Evolutionary conservation across 2,888 invertebrate species (phyloP).

Genomic region (Tineola bisselliella): DNA sequence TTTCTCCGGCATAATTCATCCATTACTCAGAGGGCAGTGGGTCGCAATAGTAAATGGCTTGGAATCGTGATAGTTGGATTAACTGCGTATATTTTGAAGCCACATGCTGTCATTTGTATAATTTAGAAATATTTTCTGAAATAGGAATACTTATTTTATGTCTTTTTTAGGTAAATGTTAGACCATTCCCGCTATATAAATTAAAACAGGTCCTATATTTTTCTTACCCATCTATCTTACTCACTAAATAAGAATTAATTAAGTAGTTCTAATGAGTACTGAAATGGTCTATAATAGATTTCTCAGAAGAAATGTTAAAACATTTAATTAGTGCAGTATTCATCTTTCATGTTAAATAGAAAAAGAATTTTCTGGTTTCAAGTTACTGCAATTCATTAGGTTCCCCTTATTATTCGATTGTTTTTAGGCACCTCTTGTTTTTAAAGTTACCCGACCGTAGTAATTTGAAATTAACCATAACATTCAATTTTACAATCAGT

Average conservation of each 20-base stretch:
- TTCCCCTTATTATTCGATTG: neutral
- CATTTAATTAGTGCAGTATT: neutral
- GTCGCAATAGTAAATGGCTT: slow-evolving; percentile 37
- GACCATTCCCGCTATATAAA: too few species aligned
- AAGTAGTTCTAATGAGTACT: neutral
- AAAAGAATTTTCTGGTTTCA: neutral
- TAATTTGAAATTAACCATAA: too few species aligned
- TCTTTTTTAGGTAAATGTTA: too few species aligned
- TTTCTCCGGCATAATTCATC: slow-evolving; percentile 1
- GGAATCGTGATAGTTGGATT: slow-evolving; percentile 45
- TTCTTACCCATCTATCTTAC: too few species aligned
- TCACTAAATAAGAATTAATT: too few species aligned
- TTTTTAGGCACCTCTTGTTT: neutral
- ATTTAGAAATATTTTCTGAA: neutral
- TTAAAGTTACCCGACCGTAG: neutral
- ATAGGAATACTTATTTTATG: too few species aligned
- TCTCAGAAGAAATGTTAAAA: too few species aligned
- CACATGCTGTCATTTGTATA: slow-evolving; percentile 2
- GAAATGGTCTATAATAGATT: neutral
- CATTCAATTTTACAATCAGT: too few species aligned
- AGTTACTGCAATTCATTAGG: neutral
- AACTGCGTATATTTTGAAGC: slow-evolving; percentile 21
- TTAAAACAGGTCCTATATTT: too few species aligned
- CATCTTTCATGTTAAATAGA: neutral
- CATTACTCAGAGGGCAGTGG: slow-evolving; percentile 22